Percentiles rank a stretch among this genome's conserved stretches.
Evolutionary conservation across 2,797 vertebrate species (phyloP).

Genomic region (Ctenochaetus hawaiiensis): DNA sequence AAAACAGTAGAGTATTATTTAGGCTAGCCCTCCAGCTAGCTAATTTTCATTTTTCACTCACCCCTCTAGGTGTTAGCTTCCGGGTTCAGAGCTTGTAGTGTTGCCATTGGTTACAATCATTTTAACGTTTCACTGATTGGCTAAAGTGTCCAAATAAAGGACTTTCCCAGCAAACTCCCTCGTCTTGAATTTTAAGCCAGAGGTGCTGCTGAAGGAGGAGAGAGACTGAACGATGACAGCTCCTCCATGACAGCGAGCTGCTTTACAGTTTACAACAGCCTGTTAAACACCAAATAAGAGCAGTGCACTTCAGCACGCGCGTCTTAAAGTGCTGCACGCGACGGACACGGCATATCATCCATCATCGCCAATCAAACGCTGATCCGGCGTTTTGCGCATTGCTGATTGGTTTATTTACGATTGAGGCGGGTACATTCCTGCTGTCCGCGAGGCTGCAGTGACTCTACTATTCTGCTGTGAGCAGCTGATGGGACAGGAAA

Average conservation of each 20-base stretch:
- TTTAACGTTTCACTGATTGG: constrained; percentile 29
- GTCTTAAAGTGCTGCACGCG: background rate
- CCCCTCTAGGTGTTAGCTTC: constrained; percentile 19
- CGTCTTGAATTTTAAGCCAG: background rate
- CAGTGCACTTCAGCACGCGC: too few species aligned
- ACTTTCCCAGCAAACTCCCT: constrained; percentile 4
- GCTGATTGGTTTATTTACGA: constrained; percentile 79
- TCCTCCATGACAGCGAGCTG: fast-evolving
- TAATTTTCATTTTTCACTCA: background rate
- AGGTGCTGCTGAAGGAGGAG: background rate
- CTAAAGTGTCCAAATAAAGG: constrained; percentile 20
- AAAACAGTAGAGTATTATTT: background rate
- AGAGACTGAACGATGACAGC: background rate
- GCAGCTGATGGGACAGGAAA: constrained; percentile 61
- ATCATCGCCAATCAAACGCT: constrained; percentile 69
- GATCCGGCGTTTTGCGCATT: constrained; percentile 64
- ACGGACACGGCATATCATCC: background rate
- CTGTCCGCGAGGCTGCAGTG: constrained; percentile 50
- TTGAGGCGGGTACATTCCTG: constrained; percentile 51
- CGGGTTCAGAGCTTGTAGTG: constrained; percentile 23
- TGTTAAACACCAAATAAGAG: background rate
- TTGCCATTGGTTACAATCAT: constrained; percentile 37
- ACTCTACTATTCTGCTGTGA: constrained; percentile 45
- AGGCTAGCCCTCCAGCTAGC: fast-evolving
- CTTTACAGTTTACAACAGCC: background rate